phyloP scores from a whole-genome alignment of 2,888 invertebrate species.

The Cybosia mesomella region DNA sequence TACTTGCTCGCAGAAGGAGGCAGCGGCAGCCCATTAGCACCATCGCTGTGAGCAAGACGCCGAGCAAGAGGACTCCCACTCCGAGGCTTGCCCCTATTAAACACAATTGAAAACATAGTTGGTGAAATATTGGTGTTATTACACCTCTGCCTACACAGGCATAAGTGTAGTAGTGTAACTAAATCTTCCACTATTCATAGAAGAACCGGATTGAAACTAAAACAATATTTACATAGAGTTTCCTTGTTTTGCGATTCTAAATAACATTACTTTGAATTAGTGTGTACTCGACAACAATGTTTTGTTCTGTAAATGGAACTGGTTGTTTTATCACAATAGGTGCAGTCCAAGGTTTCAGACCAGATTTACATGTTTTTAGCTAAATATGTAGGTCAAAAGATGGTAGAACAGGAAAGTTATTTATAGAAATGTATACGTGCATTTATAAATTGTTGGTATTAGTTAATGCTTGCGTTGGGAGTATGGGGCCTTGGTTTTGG shows the following conservation, averaged over 20 bases:
- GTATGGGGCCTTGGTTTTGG: too few relatives aligned
- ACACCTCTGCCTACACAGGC: neutral
- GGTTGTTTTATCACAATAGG: slow-evolving; percentile 1
- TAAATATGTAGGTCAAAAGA: slow-evolving; percentile 5
- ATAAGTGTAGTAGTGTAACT: neutral
- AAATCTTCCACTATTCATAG: neutral
- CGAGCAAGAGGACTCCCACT: too few relatives aligned
- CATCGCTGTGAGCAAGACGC: too few relatives aligned
- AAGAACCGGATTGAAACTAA: slow-evolving; percentile 2
- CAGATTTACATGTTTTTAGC: neutral
- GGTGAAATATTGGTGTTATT: too few relatives aligned
- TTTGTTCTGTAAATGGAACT: slow-evolving; percentile 1
- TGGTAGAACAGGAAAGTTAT: slow-evolving; percentile 14
- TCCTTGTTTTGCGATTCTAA: slow-evolving; percentile 28
- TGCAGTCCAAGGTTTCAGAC: slow-evolving; percentile 1
- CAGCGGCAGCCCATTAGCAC: too few relatives aligned
- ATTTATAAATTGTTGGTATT: neutral
- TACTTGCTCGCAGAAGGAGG: too few relatives aligned
- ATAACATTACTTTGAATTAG: slow-evolving; percentile 29
- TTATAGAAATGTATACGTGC: neutral
- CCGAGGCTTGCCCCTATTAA: too few relatives aligned
- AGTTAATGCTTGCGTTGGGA: too few relatives aligned
- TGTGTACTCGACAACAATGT: slow-evolving; percentile 30
- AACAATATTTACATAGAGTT: slow-evolving; percentile 19
- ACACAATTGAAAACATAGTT: too few relatives aligned